Percentiles rank a stretch among this genome's conserved stretches.
phyloP scores from a whole-genome alignment of 53 echinoderm and acorn worm species.

The Luidia sarsii region DNA sequence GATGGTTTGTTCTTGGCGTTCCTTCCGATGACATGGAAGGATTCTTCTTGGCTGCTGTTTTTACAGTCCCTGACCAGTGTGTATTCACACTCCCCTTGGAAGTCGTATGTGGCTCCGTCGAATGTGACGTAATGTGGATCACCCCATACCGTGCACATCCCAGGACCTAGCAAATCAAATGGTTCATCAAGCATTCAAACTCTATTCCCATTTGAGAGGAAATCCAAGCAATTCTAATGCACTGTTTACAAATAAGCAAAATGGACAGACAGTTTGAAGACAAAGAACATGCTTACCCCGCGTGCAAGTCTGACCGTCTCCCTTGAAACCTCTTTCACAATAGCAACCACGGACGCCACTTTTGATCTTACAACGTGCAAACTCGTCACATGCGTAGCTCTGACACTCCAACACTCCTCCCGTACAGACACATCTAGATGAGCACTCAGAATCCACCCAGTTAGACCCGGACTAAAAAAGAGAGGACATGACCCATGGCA shows the following conservation, averaged over 20 bases:
- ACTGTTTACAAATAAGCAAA: too few species aligned
- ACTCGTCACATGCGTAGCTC: constrained; percentile 46
- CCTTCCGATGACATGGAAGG: constrained; percentile 62
- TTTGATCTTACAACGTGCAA: constrained; percentile 55
- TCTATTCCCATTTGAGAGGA: too few species aligned
- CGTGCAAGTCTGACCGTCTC: constrained; percentile 76
- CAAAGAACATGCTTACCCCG: constrained; percentile 47
- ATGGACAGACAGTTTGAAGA: too few species aligned
- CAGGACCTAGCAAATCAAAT: constrained; percentile 45
- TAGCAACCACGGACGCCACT: constrained; percentile 78
- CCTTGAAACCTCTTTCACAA: constrained; percentile 69
- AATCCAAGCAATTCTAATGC: too few species aligned
- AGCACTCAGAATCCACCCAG: constrained; percentile 65
- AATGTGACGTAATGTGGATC: constrained; percentile 83
- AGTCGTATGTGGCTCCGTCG: constrained; percentile 62
- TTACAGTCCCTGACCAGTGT: constrained; percentile 57
- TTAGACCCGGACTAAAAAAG: constrained; percentile 59
- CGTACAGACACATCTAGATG: constrained; percentile 51
- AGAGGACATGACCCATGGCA: too few species aligned
- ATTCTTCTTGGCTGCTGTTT: neutral
- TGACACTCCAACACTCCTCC: constrained; percentile 46
- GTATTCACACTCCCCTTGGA: constrained; percentile 70
- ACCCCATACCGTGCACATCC: constrained; percentile 73
- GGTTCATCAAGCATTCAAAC: too few species aligned
- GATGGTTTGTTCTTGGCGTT: constrained; percentile 60